Conservation (phyloP, 2,797 vertebrate genomes). For the Sparidentex hasta region DNA sequence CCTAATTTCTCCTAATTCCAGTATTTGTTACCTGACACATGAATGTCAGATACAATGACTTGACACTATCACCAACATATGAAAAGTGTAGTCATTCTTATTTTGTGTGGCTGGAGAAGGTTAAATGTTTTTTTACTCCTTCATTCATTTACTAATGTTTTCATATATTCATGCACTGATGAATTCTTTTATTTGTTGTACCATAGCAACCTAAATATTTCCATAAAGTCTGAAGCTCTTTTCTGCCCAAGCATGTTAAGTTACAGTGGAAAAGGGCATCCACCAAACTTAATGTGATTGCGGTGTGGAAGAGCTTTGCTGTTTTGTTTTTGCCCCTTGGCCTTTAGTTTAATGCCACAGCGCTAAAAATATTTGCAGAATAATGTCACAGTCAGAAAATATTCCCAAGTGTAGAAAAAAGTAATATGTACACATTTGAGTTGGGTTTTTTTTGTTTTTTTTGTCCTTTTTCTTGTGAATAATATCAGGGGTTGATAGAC, state of each 20-base stretch:
- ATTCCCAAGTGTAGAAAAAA: neutral
- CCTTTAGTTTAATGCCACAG: constrained; percentile 4
- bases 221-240: neutral
- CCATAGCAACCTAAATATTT: neutral
- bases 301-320: neutral
- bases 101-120: too few relatives aligned
- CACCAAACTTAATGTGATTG: neutral
- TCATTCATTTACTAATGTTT: neutral
- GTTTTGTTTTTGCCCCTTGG: neutral
- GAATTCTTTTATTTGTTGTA: neutral
- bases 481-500: neutral
- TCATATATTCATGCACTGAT: neutral
- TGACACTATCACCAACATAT: too few relatives aligned
- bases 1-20: too few relatives aligned
- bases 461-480: neutral
- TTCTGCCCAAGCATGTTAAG: neutral
- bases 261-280: neutral
- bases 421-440: neutral
- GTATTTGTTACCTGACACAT: too few relatives aligned
- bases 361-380: neutral
- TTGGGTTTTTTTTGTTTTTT: neutral
- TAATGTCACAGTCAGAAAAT: neutral
- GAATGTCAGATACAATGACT: too few relatives aligned
- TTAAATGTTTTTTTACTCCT: neutral
- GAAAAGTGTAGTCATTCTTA: too few relatives aligned